Evolutionary conservation across 2,797 vertebrate genomes (phyloP).

Genomic region (Notolabrus celidotus): DNA sequence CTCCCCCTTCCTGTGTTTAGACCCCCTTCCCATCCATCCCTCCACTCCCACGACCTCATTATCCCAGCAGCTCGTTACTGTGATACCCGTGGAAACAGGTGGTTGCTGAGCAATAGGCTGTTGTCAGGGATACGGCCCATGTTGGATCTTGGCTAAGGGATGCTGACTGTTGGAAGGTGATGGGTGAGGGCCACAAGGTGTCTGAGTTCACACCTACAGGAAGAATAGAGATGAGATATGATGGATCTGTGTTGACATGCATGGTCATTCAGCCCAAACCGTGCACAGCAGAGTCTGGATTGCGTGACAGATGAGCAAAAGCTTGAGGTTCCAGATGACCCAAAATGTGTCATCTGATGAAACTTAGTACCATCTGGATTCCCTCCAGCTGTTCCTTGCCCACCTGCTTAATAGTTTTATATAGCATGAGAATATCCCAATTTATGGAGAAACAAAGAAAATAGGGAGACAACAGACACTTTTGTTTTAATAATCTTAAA

Average conservation of each 20-base stretch:
- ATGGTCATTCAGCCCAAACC: neutral
- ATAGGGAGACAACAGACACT: neutral
- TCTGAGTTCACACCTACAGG: conserved; percentile 1
- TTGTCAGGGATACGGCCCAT: conserved; percentile 45
- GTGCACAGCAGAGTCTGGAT: neutral
- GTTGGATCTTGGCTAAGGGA: neutral
- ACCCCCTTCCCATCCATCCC: conserved; percentile 48
- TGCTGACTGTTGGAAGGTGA: neutral
- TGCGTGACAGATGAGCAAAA: conserved; percentile 17
- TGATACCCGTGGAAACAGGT: conserved; percentile 79
- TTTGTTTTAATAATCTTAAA: neutral
- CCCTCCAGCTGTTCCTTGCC: conserved; percentile 33
- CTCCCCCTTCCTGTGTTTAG: conserved; percentile 74
- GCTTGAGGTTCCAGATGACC: conserved; percentile 7
- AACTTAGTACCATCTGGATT: conserved; percentile 26
- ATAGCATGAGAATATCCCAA: neutral
- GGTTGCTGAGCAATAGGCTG: conserved; percentile 69
- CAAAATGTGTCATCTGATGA: conserved; percentile 17
- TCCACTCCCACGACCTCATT: conserved; percentile 75
- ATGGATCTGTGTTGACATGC: conserved; percentile 2
- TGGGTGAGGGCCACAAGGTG: neutral
- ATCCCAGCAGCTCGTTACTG: conserved; percentile 71
- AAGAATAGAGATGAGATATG: neutral
- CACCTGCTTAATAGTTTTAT: conserved; percentile 26
- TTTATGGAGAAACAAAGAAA: neutral